Evolutionary conservation across 1,140 invertebrate species (phyloP).

Genomic region (Sminthurides bifidus): DNA sequence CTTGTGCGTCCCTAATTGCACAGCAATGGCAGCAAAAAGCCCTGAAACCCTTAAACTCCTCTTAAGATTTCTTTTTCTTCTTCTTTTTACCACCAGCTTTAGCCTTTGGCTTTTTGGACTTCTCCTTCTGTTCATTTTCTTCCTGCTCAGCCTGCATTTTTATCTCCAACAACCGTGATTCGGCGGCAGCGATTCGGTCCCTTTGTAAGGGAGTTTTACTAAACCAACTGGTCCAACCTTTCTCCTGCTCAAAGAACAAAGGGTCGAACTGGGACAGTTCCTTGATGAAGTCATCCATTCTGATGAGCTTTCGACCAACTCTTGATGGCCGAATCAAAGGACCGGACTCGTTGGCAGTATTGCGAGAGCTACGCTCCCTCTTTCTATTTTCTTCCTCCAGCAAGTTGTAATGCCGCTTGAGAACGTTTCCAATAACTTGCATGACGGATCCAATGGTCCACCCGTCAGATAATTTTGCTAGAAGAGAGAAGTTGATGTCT

Average conservation of each 20-base stretch:
- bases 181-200: constrained; percentile 5
- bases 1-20: too few species aligned
- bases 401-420: not conserved
- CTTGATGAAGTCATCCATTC: constrained; percentile 18
- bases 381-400: not conserved
- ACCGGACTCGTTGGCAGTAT: too few species aligned
- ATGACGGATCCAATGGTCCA: constrained; percentile 61
- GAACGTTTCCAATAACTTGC: not conserved
- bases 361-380: not conserved
- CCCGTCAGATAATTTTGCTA: constrained; percentile 75
- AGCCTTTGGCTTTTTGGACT: too few species aligned
- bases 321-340: too few species aligned
- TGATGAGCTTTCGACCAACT: constrained; percentile 7
- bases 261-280: constrained; percentile 15
- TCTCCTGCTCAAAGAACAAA: constrained; percentile 27
- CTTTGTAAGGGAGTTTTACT: constrained; percentile 26
- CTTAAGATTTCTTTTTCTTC: too few species aligned
- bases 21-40: too few species aligned
- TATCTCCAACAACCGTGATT: too few species aligned
- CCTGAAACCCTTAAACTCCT: too few species aligned
- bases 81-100: too few species aligned
- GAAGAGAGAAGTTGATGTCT: constrained; percentile 51
- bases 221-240: constrained; percentile 22
- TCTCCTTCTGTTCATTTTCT: too few species aligned
- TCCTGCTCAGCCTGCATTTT: too few species aligned